Percentiles rank a stretch among this genome's conserved stretches.
Conservation (phyloP, 2,797 vertebrate genomes). For the Rallus crepitans region DNA sequence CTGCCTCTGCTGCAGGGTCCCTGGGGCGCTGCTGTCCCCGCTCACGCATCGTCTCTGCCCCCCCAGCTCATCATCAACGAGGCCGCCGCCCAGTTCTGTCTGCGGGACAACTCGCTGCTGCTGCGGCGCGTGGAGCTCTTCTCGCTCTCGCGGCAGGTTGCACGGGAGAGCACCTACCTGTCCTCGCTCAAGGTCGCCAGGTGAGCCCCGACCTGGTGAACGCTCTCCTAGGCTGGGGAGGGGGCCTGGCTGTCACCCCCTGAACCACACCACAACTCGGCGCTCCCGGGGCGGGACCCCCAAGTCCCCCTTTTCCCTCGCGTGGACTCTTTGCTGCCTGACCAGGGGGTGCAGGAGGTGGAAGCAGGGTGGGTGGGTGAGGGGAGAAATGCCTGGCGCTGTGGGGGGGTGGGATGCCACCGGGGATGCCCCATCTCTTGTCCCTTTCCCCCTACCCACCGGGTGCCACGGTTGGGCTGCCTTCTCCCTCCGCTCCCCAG, state of each 20-base stretch:
- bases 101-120: constrained; percentile 93
- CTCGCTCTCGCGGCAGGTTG: constrained; percentile 93
- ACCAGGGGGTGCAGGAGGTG: background rate
- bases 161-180: constrained; percentile 94
- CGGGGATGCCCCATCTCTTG: background rate
- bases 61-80: constrained; percentile 96
- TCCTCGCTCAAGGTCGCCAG: constrained; percentile 92
- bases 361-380: background rate
- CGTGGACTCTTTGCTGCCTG: background rate
- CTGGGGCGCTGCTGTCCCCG: rapidly evolving
- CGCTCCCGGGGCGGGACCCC: rapidly evolving
- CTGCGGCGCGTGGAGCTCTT: constrained; percentile 95
- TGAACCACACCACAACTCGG: background rate
- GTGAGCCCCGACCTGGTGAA: constrained; percentile 73
- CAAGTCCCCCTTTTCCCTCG: background rate
- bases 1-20: background rate
- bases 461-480: background rate
- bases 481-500: background rate
- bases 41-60: background rate
- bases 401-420: background rate
- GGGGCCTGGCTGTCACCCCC: background rate
- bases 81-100: constrained; percentile 96
- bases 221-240: rapidly evolving
- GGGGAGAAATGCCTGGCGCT: background rate
- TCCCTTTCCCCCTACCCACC: background rate